Conservation (phyloP, 2,888 invertebrate genomes). For the Hirtodrosophila duncani region DNA sequence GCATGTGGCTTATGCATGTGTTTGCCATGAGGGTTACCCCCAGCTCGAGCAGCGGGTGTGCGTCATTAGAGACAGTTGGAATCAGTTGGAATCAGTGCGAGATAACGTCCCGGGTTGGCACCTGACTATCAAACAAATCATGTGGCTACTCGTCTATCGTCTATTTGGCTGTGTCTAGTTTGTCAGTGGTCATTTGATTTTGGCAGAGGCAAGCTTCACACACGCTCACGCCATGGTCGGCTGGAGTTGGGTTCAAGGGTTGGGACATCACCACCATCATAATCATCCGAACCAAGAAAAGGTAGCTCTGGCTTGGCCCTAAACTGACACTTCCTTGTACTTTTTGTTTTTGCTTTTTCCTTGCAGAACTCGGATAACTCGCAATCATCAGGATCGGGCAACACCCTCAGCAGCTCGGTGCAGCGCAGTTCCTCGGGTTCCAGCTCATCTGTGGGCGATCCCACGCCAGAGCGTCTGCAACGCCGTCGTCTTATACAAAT, state of each 20-base stretch:
- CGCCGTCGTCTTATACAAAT: constrained; percentile 73
- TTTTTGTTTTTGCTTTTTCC: neutral
- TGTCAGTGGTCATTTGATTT: constrained; percentile 34
- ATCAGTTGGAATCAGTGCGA: constrained; percentile 10
- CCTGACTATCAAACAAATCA: constrained; percentile 34
- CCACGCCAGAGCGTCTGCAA: constrained; percentile 61
- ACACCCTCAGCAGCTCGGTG: constrained; percentile 53
- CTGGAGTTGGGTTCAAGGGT: no score
- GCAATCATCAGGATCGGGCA: constrained; percentile 57
- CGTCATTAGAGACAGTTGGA: constrained; percentile 40
- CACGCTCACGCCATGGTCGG: neutral
- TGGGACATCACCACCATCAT: constrained; percentile 38
- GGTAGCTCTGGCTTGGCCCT: no score
- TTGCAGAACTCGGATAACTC: constrained; percentile 72
- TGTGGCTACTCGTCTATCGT: constrained; percentile 7
- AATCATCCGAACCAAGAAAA: neutral
- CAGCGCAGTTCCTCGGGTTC: constrained; percentile 70
- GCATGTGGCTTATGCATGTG: no score
- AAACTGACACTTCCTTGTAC: neutral
- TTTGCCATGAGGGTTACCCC: no score
- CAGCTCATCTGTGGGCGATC: neutral
- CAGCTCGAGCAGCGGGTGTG: constrained; percentile 24
- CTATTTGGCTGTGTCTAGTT: constrained; percentile 4
- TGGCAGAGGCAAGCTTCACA: constrained; percentile 22
- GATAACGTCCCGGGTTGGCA: constrained; percentile 38